Percentiles rank a stretch among this genome's conserved stretches.
Conservation (phyloP, 2,113 vertebrate species). For the Megaptera novaeangliae region DNA sequence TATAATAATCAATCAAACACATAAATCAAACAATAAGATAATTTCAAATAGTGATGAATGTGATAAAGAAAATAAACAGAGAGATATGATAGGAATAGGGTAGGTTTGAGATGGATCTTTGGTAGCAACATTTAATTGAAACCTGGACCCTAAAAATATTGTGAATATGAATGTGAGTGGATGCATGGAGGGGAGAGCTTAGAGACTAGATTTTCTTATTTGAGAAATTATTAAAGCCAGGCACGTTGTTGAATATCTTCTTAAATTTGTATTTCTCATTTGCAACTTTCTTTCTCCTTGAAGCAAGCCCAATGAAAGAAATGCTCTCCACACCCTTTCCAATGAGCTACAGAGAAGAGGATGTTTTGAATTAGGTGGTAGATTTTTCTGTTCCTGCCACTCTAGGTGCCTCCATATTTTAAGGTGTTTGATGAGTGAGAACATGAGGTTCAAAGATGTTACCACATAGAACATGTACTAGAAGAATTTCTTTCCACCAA, state of each 20-base stretch:
- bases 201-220: not conserved
- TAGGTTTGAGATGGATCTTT: not conserved
- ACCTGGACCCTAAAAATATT: not conserved
- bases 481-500: not conserved
- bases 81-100: not conserved
- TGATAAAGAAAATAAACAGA: not conserved
- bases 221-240: not conserved
- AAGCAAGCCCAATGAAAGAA: conserved; percentile 22
- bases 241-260: not conserved
- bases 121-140: not conserved
- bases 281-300: not conserved
- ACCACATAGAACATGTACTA: conserved; percentile 22
- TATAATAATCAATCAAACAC: not conserved
- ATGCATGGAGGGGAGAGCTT: not conserved
- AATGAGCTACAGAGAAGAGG: not conserved
- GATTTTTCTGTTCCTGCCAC: conserved; percentile 16
- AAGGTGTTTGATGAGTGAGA: conserved; percentile 68
- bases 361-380: conserved; percentile 8
- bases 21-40: not conserved
- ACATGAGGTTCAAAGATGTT: conserved; percentile 6
- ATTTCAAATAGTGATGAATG: not conserved
- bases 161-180: not conserved
- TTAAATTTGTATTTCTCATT: conserved; percentile 38
- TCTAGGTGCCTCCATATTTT: not conserved
- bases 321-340: not conserved